A percentile compares a stretch with the other conserved stretches of the same genome.
phyloP scores from a whole-genome alignment of 2,113 vertebrate species.

The Trematocara unimaculatum region DNA sequence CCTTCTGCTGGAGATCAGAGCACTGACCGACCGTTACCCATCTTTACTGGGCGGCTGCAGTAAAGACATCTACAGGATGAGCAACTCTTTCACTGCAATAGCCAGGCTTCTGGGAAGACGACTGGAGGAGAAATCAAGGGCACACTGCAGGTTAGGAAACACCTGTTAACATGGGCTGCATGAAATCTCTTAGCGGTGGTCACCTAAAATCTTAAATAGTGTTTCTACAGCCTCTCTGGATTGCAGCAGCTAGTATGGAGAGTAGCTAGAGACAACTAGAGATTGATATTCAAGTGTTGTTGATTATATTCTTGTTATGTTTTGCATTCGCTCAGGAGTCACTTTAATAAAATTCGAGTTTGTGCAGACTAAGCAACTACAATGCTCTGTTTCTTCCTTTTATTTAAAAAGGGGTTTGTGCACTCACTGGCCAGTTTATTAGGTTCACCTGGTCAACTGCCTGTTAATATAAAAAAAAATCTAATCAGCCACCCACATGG shows the following conservation, averaged over 20 bases:
- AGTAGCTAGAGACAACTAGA: neutral
- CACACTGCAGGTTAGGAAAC: conserved; percentile 70
- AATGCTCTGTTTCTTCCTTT: neutral
- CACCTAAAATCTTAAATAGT: neutral
- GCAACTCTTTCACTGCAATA: conserved; percentile 90
- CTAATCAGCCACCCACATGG: neutral
- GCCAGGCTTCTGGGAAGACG: conserved; percentile 78
- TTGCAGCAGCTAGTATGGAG: neutral
- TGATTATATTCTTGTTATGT: neutral
- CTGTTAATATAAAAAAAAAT: neutral
- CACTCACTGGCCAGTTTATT: neutral
- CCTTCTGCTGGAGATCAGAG: conserved; percentile 86
- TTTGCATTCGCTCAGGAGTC: neutral
- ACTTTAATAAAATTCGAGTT: neutral
- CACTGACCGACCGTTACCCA: conserved; percentile 79
- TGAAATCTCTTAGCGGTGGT: neutral
- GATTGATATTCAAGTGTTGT: neutral
- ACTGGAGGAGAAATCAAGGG: conserved; percentile 54
- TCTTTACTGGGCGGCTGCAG: conserved; percentile 79
- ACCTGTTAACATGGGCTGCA: neutral
- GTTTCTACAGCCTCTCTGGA: neutral
- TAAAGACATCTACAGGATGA: conserved; percentile 90
- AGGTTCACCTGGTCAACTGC: neutral
- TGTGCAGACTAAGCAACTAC: neutral
- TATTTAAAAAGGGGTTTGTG: neutral